A percentile compares a stretch with the other conserved stretches of the same genome.
These are phyloP conservation scores for Standfussiana lucernea DNA, from an alignment of 2,888 invertebrate species.

Conservation along the genomic window DNA sequence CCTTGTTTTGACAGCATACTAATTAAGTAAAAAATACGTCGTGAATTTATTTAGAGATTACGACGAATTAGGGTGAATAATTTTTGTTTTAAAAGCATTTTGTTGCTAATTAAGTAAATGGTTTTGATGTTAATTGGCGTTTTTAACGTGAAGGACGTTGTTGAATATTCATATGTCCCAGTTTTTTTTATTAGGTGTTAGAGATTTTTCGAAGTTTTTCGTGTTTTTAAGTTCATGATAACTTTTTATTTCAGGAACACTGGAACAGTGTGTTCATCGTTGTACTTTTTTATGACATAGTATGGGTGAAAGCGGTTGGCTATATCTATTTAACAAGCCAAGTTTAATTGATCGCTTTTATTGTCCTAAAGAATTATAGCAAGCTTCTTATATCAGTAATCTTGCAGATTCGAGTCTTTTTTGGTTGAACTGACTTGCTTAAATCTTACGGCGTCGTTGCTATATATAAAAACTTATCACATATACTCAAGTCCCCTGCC, in stretches of 20 bases:
- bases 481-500: background rate
- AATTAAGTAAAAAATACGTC: slow-evolving; percentile 70
- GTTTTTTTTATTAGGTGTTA: slow-evolving; percentile 42
- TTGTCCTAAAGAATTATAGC: background rate
- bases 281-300: background rate
- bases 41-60: slow-evolving; percentile 59
- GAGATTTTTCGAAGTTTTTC: slow-evolving; percentile 44
- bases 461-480: slow-evolving; percentile 8
- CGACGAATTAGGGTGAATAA: slow-evolving; percentile 62
- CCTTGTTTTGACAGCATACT: slow-evolving; percentile 71
- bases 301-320: background rate
- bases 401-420: background rate
- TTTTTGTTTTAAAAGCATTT: slow-evolving; percentile 59
- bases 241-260: background rate
- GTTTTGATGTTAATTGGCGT: slow-evolving; percentile 65
- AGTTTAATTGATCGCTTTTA: background rate
- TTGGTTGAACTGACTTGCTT: background rate
- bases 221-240: background rate
- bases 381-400: background rate
- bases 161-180: slow-evolving; percentile 58
- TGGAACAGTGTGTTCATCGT: background rate
- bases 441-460: background rate
- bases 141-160: slow-evolving; percentile 59
- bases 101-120: slow-evolving; percentile 67
- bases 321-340: background rate